A percentile compares a stretch with the other conserved stretches of the same genome.
phyloP scores from a whole-genome alignment of 2,888 invertebrate genomes.

The Parascotia fuliginaria region DNA sequence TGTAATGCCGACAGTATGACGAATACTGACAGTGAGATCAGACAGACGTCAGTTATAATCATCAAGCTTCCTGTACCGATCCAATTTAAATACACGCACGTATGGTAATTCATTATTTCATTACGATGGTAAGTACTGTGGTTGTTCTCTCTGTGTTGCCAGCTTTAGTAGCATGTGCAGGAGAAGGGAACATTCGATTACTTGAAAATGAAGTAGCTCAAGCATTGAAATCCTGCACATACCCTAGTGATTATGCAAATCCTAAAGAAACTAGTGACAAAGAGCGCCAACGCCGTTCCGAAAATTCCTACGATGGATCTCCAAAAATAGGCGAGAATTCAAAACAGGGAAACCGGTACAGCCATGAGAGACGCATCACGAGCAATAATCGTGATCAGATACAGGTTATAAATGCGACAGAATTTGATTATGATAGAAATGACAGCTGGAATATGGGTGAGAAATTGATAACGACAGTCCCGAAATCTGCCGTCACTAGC shows the following conservation, averaged over 20 bases:
- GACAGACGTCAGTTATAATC: conserved; percentile 61
- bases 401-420: conserved; percentile 61
- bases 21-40: conserved; percentile 55
- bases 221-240: conserved; percentile 65
- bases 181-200: conserved; percentile 75
- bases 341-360: conserved; percentile 58
- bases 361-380: conserved; percentile 62
- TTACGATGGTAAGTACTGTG: conserved; percentile 54
- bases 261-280: conserved; percentile 29
- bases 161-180: conserved; percentile 53
- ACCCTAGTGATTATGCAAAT: conserved; percentile 29
- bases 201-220: conserved; percentile 71
- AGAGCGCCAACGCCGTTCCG: conserved; percentile 49
- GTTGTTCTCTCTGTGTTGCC: conserved; percentile 56
- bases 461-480: conserved; percentile 51
- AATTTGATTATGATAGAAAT: conserved; percentile 58
- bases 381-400: conserved; percentile 57
- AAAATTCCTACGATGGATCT: conserved; percentile 40
- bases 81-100: conserved; percentile 52
- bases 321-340: conserved; percentile 59
- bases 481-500: conserved; percentile 39
- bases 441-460: conserved; percentile 51
- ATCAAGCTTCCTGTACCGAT: conserved; percentile 58
- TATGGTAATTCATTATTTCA: conserved; percentile 22
- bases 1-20: conserved; percentile 30